Evolutionary conservation across 64 coral and sea anemone species (phyloP).

Genomic region (Anthopleura sola): DNA sequence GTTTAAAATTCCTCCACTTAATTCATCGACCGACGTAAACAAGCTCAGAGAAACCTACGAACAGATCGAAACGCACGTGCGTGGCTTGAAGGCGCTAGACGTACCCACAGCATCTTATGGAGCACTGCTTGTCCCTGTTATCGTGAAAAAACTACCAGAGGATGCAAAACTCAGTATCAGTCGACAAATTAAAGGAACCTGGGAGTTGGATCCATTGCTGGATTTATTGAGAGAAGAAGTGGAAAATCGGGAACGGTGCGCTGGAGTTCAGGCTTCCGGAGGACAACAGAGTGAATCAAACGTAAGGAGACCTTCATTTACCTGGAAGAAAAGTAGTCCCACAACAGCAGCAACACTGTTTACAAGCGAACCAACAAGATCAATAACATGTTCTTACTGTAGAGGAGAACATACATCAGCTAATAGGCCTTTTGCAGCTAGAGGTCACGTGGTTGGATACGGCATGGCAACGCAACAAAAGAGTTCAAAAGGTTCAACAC

Average conservation of each 20-base stretch:
- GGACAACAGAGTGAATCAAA: neutral
- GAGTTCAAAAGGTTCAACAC: too few relatives aligned
- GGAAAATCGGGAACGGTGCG: conserved; percentile 25
- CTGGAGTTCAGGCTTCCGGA: conserved; percentile 1
- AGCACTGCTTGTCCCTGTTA: neutral
- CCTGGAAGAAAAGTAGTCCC: neutral
- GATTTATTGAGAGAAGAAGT: neutral
- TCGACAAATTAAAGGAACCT: conserved; percentile 4
- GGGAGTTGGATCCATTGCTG: neutral
- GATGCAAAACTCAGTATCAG: neutral
- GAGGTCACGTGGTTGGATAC: too few relatives aligned
- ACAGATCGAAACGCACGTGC: neutral
- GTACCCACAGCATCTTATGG: conserved; percentile 15
- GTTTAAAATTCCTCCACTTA: too few relatives aligned
- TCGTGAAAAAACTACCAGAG: neutral
- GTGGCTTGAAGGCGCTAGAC: conserved; percentile 6
- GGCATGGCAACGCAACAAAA: too few relatives aligned
- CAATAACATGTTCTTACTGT: too few relatives aligned
- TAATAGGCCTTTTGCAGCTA: too few relatives aligned
- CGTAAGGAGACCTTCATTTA: neutral
- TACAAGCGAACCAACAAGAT: too few relatives aligned
- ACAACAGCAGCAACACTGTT: neutral
- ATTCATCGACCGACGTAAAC: too few relatives aligned
- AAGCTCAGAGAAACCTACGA: too few relatives aligned
- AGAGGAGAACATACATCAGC: too few relatives aligned